These are phyloP conservation scores for Anguilla japonica DNA, from an alignment of 2,113 vertebrate species.

Conservation along the genomic window DNA sequence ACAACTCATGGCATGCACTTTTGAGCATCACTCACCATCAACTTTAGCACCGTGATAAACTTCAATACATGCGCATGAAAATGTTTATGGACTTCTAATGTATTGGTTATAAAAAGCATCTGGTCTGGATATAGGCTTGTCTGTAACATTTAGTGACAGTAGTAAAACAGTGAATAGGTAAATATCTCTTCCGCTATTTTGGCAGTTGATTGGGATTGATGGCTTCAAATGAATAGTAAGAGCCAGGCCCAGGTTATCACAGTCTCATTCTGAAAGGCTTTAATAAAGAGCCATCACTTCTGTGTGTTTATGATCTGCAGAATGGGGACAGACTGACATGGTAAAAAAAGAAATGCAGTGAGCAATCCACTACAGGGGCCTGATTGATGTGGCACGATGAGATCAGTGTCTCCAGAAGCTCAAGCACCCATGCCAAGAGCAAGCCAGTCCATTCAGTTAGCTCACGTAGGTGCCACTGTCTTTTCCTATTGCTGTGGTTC, in stretches of 20 bases:
- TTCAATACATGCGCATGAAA: background rate
- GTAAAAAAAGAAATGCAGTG: background rate
- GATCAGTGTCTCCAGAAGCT: background rate
- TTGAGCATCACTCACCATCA: background rate
- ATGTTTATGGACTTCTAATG: background rate
- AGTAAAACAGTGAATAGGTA: background rate
- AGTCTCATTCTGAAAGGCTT: background rate
- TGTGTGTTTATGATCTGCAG: background rate
- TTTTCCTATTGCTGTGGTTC: background rate
- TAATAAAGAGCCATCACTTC: background rate
- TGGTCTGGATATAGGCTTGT: background rate
- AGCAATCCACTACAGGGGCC: background rate
- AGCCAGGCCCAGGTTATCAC: background rate
- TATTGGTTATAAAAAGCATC: background rate
- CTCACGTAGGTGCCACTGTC: background rate
- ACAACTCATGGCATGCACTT: background rate
- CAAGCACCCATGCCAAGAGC: background rate
- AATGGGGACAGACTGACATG: background rate
- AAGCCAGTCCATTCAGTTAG: background rate
- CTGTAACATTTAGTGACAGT: background rate
- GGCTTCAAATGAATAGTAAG: background rate
- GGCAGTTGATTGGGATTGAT: background rate
- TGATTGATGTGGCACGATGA: conserved; percentile 3
- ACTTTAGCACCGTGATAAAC: background rate
- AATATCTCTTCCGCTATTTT: background rate